phyloP scores from a whole-genome alignment of 2,797 vertebrate species.

The Pelobates cultripes region DNA sequence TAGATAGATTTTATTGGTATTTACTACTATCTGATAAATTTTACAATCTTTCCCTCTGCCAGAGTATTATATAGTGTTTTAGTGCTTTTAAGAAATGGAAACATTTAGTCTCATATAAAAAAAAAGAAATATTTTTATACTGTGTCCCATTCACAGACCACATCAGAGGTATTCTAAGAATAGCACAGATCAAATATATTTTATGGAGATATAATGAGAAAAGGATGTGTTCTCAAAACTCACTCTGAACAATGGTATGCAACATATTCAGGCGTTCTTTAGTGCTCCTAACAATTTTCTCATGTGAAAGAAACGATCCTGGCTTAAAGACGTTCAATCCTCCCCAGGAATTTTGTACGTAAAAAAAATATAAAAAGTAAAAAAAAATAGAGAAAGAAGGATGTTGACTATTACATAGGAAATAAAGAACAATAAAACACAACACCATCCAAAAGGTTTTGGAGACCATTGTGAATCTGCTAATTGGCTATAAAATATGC shows the following conservation, averaged over 20 bases:
- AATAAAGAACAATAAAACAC: constrained; percentile 60
- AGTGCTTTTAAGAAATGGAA: constrained; percentile 80
- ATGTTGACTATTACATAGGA: constrained; percentile 76
- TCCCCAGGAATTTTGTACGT: constrained; percentile 74
- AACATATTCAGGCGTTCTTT: constrained; percentile 82
- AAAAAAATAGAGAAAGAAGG: constrained; percentile 64
- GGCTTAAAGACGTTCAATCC: constrained; percentile 75
- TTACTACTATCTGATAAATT: constrained; percentile 66
- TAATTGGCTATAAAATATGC: constrained; percentile 44
- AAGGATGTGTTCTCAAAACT: constrained; percentile 94
- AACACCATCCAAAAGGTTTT: constrained; percentile 73
- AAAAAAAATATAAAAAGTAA: constrained; percentile 60
- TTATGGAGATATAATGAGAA: constrained; percentile 97
- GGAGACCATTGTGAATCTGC: constrained; percentile 5
- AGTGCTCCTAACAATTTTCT: constrained; percentile 86
- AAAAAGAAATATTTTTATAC: constrained; percentile 80
- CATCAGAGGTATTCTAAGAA: constrained; percentile 92
- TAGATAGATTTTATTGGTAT: constrained; percentile 8
- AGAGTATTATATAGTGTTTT: constrained; percentile 69
- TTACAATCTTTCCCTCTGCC: constrained; percentile 75
- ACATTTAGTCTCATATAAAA: constrained; percentile 80
- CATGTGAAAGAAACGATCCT: constrained; percentile 86
- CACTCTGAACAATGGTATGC: constrained; percentile 86
- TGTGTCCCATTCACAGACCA: constrained; percentile 83
- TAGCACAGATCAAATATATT: constrained; percentile 94